Evolutionary conservation across 2,113 vertebrate species (phyloP).

Genomic region (Arenaria interpres): DNA sequence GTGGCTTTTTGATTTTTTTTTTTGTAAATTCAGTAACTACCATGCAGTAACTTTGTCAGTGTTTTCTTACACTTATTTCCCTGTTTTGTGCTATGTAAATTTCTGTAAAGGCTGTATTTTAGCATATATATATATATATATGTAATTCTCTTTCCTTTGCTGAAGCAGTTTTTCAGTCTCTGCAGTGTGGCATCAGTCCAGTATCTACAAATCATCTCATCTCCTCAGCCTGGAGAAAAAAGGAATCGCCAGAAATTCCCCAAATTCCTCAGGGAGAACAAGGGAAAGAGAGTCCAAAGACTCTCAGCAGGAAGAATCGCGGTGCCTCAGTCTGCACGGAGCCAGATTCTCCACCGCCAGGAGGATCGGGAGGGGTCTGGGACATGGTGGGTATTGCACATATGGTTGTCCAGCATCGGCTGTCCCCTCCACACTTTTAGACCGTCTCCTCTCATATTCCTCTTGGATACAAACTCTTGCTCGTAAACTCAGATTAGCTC

Average conservation of each 20-base stretch:
- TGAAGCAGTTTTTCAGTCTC: not conserved
- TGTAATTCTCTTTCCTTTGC: not conserved
- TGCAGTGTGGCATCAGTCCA: not conserved
- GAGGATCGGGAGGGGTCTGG: not conserved
- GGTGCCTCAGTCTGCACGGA: not conserved
- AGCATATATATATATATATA: not conserved
- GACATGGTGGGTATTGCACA: not conserved
- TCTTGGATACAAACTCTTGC: not conserved
- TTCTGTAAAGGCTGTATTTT: not conserved
- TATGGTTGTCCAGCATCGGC: rapidly evolving
- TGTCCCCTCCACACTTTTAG: not conserved
- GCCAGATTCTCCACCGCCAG: not conserved
- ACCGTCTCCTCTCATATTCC: not conserved
- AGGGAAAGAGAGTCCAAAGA: not conserved
- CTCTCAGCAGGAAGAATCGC: not conserved
- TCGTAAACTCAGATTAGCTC: not conserved
- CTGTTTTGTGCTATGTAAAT: not conserved
- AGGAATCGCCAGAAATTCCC: not conserved
- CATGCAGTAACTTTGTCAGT: not conserved
- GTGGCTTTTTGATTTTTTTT: not conserved
- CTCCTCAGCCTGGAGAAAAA: not conserved
- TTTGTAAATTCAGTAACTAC: not conserved
- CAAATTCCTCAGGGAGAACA: not conserved
- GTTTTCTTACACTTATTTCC: not conserved
- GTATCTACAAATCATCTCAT: not conserved